These are phyloP conservation scores for Diachrysia chrysitis DNA, from an alignment of 2,888 invertebrate genomes.

Conservation along the genomic window DNA sequence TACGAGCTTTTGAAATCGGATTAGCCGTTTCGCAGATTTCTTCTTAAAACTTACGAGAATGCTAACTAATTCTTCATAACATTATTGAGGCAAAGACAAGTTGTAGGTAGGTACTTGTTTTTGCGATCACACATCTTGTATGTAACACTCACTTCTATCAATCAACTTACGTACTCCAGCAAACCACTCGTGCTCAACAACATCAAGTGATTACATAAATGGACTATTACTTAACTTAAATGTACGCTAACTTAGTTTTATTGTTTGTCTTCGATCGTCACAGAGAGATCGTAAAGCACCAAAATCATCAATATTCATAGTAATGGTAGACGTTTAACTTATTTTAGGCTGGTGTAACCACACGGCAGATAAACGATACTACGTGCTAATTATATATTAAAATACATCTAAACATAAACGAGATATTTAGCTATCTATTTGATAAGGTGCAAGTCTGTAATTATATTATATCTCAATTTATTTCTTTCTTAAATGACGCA, in stretches of 20 bases:
- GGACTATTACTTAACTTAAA: background rate
- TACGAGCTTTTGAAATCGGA: too few relatives aligned
- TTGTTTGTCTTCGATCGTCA: background rate
- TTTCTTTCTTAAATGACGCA: too few relatives aligned
- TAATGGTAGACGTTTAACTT: constrained; percentile 38
- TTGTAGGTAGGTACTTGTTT: background rate
- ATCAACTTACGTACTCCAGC: background rate
- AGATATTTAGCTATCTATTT: background rate
- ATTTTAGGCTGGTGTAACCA: constrained; percentile 20
- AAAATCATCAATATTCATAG: constrained; percentile 40
- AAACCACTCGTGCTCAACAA: background rate
- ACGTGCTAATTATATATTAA: background rate
- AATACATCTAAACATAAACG: too few relatives aligned
- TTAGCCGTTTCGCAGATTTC: too few relatives aligned
- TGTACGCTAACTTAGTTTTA: background rate
- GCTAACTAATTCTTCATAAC: too few relatives aligned
- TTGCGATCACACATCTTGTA: background rate
- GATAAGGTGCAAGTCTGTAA: background rate
- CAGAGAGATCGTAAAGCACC: constrained; percentile 13
- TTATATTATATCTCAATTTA: too few relatives aligned
- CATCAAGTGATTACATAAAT: background rate
- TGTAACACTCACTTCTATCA: background rate
- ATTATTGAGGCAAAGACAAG: too few relatives aligned
- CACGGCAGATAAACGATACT: background rate
- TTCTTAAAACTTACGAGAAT: too few relatives aligned